A percentile compares a stretch with the other conserved stretches of the same genome.
Conservation (phyloP, 2,888 invertebrate species). For the Nomada lathburiana region DNA sequence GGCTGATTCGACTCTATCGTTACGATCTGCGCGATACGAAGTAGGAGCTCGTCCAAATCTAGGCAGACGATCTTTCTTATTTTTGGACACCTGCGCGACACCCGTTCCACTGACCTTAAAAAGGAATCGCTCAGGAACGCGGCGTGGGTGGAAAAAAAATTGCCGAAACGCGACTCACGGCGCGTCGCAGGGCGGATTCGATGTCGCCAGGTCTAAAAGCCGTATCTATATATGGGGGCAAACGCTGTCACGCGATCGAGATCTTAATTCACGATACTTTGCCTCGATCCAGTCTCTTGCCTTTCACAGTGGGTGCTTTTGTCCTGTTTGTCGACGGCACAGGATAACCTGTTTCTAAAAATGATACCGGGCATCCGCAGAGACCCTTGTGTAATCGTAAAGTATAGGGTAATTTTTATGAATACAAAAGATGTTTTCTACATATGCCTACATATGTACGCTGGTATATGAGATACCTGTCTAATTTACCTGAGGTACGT, state of each 20-base stretch:
- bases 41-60: slow-evolving; percentile 23
- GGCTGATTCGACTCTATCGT: not conserved
- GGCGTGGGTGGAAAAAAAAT: slow-evolving; percentile 52
- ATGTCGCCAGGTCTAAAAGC: slow-evolving; percentile 42
- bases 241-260: slow-evolving; percentile 58
- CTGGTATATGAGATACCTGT: no score
- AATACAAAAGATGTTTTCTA: no score
- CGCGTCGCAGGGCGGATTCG: slow-evolving; percentile 40
- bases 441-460: no score
- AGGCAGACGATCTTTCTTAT: slow-evolving; percentile 19
- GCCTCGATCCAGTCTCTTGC: slow-evolving; percentile 1
- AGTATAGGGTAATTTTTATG: no score
- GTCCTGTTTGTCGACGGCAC: not conserved
- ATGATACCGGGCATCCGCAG: not conserved
- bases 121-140: slow-evolving; percentile 53
- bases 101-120: slow-evolving; percentile 64
- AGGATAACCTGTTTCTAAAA: not conserved
- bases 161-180: slow-evolving; percentile 59
- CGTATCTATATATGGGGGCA: slow-evolving; percentile 51
- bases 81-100: slow-evolving; percentile 44
- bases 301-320: slow-evolving; percentile 19
- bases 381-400: not conserved
- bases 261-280: slow-evolving; percentile 55
- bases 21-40: not conserved
- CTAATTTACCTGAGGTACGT: no score